Conservation (phyloP, 2,888 invertebrate genomes). For the Rhogogaster chlorosoma region DNA sequence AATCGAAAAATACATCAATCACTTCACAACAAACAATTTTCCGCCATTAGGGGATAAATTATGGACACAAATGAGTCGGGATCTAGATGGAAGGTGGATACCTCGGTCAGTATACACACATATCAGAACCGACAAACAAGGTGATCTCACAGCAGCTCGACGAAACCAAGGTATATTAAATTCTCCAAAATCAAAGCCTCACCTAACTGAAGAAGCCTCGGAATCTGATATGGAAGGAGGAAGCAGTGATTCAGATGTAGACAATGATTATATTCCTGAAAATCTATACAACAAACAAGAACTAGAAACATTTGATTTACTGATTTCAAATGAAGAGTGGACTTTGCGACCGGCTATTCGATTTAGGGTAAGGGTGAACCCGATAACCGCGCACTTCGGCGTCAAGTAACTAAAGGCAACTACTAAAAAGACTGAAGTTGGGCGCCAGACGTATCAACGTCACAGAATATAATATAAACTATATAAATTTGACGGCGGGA, state of each 20-base stretch:
- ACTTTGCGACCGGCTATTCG: too few species aligned
- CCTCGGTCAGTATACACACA: conserved; percentile 53
- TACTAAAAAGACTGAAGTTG: too few species aligned
- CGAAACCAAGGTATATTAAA: conserved; percentile 26
- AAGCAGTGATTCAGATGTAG: conserved; percentile 28
- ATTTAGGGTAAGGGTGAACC: too few species aligned
- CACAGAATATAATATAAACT: too few species aligned
- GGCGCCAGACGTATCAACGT: too few species aligned
- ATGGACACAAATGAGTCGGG: conserved; percentile 55
- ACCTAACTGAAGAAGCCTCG: conserved; percentile 17
- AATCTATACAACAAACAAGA: conserved; percentile 2
- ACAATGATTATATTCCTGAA: conserved; percentile 14
- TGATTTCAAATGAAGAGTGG: conserved; percentile 50
- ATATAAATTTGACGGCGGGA: too few species aligned
- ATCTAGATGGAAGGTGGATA: conserved; percentile 53
- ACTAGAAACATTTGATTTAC: conserved; percentile 33
- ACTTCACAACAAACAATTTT: conserved; percentile 52
- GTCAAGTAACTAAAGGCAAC: too few species aligned
- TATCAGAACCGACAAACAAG: conserved; percentile 52
- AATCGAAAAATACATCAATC: conserved; percentile 52
- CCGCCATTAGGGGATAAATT: conserved; percentile 48
- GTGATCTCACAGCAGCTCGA: conserved; percentile 50
- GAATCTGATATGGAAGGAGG: conserved; percentile 34
- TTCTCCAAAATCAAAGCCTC: conserved; percentile 26
- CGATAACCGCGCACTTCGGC: too few species aligned